Conservation (phyloP, 2,797 vertebrate species). For the Melanotaenia boesemani region DNA sequence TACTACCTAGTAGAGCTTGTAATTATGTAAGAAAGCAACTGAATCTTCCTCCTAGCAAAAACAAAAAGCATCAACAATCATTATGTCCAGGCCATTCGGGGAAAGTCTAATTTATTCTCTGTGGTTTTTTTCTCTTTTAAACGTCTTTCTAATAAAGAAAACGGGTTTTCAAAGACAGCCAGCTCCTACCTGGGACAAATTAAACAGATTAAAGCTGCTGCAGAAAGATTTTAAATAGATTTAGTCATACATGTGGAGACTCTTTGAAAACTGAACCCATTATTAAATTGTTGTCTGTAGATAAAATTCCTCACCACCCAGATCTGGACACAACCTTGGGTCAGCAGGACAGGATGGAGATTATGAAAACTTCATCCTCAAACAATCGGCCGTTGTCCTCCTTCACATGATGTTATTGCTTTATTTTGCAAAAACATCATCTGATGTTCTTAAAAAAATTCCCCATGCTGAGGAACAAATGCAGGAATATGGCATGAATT, state of each 20-base stretch:
- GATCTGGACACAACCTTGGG: slow-evolving; percentile 6
- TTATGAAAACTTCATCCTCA: background rate
- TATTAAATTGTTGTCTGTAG: slow-evolving; percentile 2
- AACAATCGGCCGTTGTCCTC: slow-evolving; percentile 21
- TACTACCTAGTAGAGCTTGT: too few relatives aligned
- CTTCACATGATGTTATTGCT: background rate
- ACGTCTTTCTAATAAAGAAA: slow-evolving; percentile 31
- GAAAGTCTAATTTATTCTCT: slow-evolving; percentile 3
- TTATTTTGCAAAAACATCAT: background rate
- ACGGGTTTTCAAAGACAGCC: slow-evolving; percentile 6
- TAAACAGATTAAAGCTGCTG: slow-evolving; percentile 3
- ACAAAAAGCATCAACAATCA: background rate
- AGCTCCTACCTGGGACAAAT: background rate
- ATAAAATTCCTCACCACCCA: background rate
- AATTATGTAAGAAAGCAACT: too few relatives aligned
- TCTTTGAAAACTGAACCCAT: background rate
- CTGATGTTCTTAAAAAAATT: background rate
- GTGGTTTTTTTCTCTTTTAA: slow-evolving; percentile 5
- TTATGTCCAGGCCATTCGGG: background rate
- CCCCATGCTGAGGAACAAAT: slow-evolving; percentile 16
- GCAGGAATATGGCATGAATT: background rate
- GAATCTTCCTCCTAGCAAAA: too few relatives aligned
- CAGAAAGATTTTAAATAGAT: background rate
- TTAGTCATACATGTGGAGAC: background rate
- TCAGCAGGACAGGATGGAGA: slow-evolving; percentile 3